Percentiles rank a stretch among this genome's conserved stretches.
Conservation (phyloP, 2,113 vertebrate species). For the Corydoras maculifer region DNA sequence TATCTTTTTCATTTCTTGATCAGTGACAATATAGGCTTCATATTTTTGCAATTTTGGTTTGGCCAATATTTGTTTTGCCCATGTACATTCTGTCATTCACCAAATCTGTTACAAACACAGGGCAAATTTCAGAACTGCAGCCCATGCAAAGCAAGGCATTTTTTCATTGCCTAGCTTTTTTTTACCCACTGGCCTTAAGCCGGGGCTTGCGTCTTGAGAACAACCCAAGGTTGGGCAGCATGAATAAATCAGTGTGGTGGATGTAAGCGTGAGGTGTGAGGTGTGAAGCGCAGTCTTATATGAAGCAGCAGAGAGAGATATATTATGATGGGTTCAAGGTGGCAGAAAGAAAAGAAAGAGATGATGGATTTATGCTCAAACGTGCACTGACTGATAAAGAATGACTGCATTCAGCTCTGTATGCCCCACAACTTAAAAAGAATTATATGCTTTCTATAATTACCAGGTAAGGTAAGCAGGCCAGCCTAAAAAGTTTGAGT, state of each 20-base stretch:
- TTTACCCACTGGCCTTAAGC: background rate
- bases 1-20: too few species aligned
- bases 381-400: conserved; percentile 61
- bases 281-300: conserved; percentile 22
- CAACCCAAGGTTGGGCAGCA: conserved; percentile 37
- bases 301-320: conserved; percentile 25
- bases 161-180: too few species aligned
- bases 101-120: too few species aligned
- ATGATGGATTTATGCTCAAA: conserved; percentile 51
- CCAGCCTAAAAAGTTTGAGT: conserved; percentile 40
- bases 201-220: conserved; percentile 44
- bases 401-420: conserved; percentile 54
- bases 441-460: conserved; percentile 66
- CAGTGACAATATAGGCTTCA: too few species aligned
- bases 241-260: conserved; percentile 44
- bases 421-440: conserved; percentile 56
- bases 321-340: conserved; percentile 33
- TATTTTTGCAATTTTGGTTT: too few species aligned
- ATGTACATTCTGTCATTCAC: too few species aligned
- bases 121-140: too few species aligned
- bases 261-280: background rate
- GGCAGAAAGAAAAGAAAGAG: conserved; percentile 17
- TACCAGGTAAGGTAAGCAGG: conserved; percentile 59
- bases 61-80: too few species aligned
- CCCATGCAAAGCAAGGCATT: too few species aligned